Percentiles rank a stretch among this genome's conserved stretches.
Evolutionary conservation across 2,113 vertebrate genomes (phyloP).

Genomic region (Clupea harengus): DNA sequence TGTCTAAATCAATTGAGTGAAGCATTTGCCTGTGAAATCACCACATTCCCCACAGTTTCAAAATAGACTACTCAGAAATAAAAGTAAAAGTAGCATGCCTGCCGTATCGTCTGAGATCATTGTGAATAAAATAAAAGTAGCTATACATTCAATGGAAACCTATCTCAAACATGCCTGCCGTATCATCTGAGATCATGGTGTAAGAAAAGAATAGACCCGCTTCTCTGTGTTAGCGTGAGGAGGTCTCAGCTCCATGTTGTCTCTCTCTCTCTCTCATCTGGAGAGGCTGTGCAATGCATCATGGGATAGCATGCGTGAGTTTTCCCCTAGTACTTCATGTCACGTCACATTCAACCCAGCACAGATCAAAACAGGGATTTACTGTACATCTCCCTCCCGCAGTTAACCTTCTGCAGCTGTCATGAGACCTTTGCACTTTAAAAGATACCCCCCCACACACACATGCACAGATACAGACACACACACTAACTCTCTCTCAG

Average conservation of each 20-base stretch:
- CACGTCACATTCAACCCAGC: not conserved
- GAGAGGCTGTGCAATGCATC: not conserved
- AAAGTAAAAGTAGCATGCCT: too few species aligned
- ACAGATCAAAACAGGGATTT: not conserved
- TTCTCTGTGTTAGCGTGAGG: not conserved
- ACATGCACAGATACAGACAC: not conserved
- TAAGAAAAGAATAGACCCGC: not conserved
- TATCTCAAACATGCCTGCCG: not conserved
- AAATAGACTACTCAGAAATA: too few species aligned
- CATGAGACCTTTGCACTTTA: not conserved
- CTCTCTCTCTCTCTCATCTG: not conserved
- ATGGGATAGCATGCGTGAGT: not conserved
- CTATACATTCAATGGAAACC: not conserved
- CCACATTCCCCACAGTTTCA: not conserved
- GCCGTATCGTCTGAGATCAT: too few species aligned
- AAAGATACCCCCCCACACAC: not conserved
- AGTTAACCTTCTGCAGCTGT: slow-evolving; percentile 12
- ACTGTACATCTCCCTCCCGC: not conserved
- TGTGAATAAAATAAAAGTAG: too few species aligned
- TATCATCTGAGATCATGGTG: not conserved
- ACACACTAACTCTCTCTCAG: not conserved
- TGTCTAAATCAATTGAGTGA: not conserved
- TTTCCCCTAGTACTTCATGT: not conserved
- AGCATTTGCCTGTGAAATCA: not conserved
- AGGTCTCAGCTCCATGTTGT: not conserved